These are phyloP conservation scores for Urophycis tenuis DNA, from an alignment of 2,797 vertebrate species.

Conservation along the genomic window DNA sequence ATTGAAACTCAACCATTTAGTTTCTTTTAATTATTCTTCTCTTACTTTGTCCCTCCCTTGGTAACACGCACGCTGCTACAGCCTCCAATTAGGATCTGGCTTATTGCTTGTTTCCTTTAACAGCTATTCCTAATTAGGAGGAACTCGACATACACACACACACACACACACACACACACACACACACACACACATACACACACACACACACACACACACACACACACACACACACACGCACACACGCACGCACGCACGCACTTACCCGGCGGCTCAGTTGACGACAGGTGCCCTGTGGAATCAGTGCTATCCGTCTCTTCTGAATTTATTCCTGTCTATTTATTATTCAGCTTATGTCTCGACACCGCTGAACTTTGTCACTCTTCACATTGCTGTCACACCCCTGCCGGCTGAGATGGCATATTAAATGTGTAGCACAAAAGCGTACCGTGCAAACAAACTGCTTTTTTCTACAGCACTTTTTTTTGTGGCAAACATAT, in stretches of 20 bases:
- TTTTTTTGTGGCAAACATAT: too few relatives aligned
- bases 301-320: background rate
- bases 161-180: background rate
- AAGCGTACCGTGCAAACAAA: background rate
- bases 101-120: background rate
- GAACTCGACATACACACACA: background rate
- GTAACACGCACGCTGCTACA: background rate
- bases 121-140: background rate
- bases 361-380: background rate
- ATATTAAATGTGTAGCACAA: background rate
- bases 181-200: background rate
- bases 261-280: background rate
- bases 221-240: background rate
- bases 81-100: background rate
- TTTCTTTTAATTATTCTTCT: slow-evolving; percentile 2
- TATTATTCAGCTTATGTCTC: background rate
- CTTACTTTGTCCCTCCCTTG: background rate
- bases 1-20: background rate
- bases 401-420: background rate
- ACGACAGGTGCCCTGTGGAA: too few relatives aligned
- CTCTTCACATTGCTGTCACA: background rate
- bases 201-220: background rate
- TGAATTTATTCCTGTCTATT: background rate
- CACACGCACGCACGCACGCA: background rate
- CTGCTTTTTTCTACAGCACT: too few relatives aligned